These are phyloP conservation scores for Ladona fulva DNA, from an alignment of 1,140 invertebrate species.

Conservation along the genomic window DNA sequence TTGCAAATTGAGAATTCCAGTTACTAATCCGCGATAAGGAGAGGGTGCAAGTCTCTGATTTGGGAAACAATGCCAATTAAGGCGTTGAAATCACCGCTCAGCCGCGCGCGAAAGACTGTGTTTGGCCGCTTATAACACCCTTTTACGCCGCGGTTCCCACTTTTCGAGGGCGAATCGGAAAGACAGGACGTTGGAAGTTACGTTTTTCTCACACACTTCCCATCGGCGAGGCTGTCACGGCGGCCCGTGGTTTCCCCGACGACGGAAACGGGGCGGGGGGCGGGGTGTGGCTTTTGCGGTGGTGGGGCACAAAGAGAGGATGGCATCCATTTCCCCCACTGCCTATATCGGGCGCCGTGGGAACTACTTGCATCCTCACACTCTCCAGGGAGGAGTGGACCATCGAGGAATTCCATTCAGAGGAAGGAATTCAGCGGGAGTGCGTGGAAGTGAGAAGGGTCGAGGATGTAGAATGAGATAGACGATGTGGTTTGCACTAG, in stretches of 20 bases:
- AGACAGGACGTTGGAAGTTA: no score
- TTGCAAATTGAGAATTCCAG: no score
- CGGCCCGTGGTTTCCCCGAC: background rate
- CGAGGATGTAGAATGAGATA: background rate
- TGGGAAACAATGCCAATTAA: no score
- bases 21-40: no score
- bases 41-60: no score
- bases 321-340: background rate
- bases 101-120: no score
- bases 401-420: background rate
- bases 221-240: background rate
- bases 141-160: no score
- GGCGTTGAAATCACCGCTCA: no score
- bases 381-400: background rate
- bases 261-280: background rate
- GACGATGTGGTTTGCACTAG: background rate
- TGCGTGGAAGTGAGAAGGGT: background rate
- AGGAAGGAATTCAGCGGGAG: background rate
- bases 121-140: no score
- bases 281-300: background rate
- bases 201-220: background rate
- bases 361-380: background rate
- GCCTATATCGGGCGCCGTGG: background rate
- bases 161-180: no score
- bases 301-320: background rate